Evolutionary conservation across 1,140 invertebrate species (phyloP), one percentile per base, ranked within the genome.

Genomic region (Wiebesia pumilae): DNA sequence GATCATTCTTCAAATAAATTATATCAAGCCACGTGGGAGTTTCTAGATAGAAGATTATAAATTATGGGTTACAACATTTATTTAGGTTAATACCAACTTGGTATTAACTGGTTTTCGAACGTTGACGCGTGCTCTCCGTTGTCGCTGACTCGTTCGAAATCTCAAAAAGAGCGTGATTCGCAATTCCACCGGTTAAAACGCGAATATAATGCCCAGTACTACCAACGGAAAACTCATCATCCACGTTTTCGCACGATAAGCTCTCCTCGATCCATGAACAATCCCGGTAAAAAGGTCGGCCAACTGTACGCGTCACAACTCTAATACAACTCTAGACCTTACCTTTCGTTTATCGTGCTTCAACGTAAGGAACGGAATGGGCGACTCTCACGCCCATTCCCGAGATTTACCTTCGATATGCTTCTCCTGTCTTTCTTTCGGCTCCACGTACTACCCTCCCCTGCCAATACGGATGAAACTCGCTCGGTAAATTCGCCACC

Each of bases 21-120:
- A 75, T 75, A 75, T 43, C n/a, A 75, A 75, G n/a, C 43, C 38
- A 43, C 43, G 43, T 9, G 24, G 4, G 21, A 75, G 71, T n/a
- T 43, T 43, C 2, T 75, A n/a, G 24, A 75, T 75, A 75, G 9
- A 43, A 75, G 38, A 75, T 75, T 75, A 75, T 75, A 75, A 75
- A 75, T 43, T 75, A 75, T 75, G 1, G 40, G 12, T 75, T 75
- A 40, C 6, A 12, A 75, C n/a, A 24, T 9, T 43, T 73, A 6
- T 73, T 40, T 40, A 3, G 19, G 40, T 75, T 75, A 43, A 75
- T 75, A 75, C 21, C 43, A 43, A 43, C 38, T 40, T 21, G 35
- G 0, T 75, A 75, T 43, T 43, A 75, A 75, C 30, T 75, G 16
- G 38, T 43, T 38, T 38, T 35, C 30, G 2, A 69, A 69, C 3